Conservation (phyloP, 2,113 vertebrate genomes). For the Notothenia coriiceps region DNA sequence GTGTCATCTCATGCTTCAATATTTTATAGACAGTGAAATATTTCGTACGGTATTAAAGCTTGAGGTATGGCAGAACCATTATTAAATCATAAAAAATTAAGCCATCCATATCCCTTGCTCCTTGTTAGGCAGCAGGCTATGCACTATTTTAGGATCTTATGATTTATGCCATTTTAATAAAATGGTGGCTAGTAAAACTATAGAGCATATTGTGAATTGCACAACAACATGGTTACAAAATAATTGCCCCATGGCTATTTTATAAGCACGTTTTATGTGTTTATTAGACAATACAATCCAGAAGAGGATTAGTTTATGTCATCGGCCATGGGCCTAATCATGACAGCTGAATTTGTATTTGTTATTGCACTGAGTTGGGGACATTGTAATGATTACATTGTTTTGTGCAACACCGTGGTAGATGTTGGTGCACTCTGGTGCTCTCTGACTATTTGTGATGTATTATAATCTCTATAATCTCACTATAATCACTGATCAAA, state of each 20-base stretch:
- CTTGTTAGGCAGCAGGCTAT: conserved; percentile 4
- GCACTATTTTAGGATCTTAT: not conserved
- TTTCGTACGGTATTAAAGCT: conserved; percentile 32
- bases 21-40: conserved; percentile 23
- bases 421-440: not conserved
- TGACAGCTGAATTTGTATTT: conserved; percentile 19
- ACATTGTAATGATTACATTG: not conserved
- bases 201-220: not conserved
- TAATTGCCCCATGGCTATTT: not conserved
- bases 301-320: conserved; percentile 18
- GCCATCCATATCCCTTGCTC: not conserved
- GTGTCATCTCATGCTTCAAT: conserved; percentile 29
- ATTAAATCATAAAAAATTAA: conserved; percentile 60
- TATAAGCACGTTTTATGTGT: conserved; percentile 4
- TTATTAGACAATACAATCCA: conserved; percentile 29
- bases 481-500: conserved; percentile 3
- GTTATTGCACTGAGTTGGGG: conserved; percentile 12
- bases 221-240: conserved; percentile 3
- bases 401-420: not conserved
- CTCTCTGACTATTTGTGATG: not conserved
- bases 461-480: not conserved
- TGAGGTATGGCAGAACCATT: conserved; percentile 39
- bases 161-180: conserved; percentile 5
- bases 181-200: not conserved
- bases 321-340: not conserved